phyloP scores from a whole-genome alignment of 2,888 invertebrate species.

The Drosophila testacea region DNA sequence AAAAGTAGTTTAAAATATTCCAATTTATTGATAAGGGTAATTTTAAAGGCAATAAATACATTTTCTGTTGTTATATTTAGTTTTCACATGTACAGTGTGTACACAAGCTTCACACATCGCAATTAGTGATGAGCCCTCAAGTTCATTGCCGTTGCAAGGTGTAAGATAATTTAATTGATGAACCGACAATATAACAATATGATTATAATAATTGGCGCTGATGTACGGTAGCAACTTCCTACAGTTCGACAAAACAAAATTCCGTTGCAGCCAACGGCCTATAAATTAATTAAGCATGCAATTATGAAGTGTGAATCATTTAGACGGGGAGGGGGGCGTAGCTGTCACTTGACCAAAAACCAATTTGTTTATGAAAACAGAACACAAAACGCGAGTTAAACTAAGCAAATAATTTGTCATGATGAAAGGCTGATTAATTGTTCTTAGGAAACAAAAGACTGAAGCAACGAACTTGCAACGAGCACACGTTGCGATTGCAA shows the following conservation, averaged over 20 bases:
- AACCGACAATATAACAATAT: slow-evolving; percentile 25
- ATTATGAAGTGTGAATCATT: slow-evolving; percentile 29
- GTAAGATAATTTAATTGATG: slow-evolving; percentile 35
- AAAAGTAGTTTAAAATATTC: too few relatives aligned
- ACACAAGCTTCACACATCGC: slow-evolving; percentile 1
- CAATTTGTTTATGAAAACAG: slow-evolving; percentile 40
- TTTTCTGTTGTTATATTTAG: too few relatives aligned
- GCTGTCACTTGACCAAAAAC: slow-evolving; percentile 32
- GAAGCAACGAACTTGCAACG: slow-evolving; percentile 72
- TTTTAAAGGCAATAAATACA: too few relatives aligned
- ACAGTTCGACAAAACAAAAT: slow-evolving; percentile 20
- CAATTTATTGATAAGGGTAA: too few relatives aligned
- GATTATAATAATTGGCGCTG: slow-evolving; percentile 28
- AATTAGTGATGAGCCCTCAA: slow-evolving; percentile 37
- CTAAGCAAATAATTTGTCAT: slow-evolving; percentile 36
- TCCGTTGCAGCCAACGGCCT: slow-evolving; percentile 13
- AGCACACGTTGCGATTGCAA: slow-evolving; percentile 30
- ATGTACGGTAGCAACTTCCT: slow-evolving; percentile 66
- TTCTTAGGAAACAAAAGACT: slow-evolving; percentile 65
- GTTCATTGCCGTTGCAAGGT: slow-evolving; percentile 51
- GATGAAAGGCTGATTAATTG: slow-evolving; percentile 39
- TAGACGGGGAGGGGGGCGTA: background rate
- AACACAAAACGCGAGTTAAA: slow-evolving; percentile 18
- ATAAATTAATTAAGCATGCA: slow-evolving; percentile 34
- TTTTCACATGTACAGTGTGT: background rate